Evolutionary conservation across 2,888 invertebrate genomes (phyloP).

Genomic region (Aporophyla lueneburgensis): DNA sequence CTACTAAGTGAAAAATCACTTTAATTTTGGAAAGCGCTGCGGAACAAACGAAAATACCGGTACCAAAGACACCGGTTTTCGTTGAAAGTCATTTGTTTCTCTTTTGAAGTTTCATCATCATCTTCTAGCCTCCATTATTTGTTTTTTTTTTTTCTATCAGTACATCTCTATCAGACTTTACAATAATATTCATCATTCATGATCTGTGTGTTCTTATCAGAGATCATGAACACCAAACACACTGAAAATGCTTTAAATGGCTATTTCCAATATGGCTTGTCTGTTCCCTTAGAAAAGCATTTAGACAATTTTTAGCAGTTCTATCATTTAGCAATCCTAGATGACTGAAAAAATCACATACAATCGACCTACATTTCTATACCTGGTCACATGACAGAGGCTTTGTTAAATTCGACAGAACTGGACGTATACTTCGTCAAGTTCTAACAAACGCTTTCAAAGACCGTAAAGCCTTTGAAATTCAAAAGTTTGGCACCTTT

Average conservation of each 20-base stretch:
- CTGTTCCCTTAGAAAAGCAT: neutral
- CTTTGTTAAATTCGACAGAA: slow-evolving; percentile 39
- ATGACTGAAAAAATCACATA: neutral
- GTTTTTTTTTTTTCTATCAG: neutral
- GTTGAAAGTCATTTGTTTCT: too few relatives aligned
- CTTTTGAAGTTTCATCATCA: too few relatives aligned
- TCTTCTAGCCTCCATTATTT: too few relatives aligned
- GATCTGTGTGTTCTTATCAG: neutral
- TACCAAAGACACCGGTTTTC: too few relatives aligned
- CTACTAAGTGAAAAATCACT: too few relatives aligned
- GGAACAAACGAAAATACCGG: too few relatives aligned
- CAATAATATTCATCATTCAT: neutral
- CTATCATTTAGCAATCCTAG: neutral
- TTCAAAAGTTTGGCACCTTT: slow-evolving; percentile 50
- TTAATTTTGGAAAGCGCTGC: too few relatives aligned
- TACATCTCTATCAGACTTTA: neutral
- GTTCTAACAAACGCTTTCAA: slow-evolving; percentile 34
- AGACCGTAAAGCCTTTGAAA: slow-evolving; percentile 37
- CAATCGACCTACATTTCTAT: neutral
- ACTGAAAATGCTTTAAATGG: neutral
- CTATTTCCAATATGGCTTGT: neutral
- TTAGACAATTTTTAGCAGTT: neutral
- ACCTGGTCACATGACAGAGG: slow-evolving; percentile 23
- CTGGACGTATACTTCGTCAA: slow-evolving; percentile 10
- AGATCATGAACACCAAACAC: neutral